These are phyloP conservation scores for Sarcophaga carnaria DNA, from an alignment of 2,888 invertebrate species.

Conservation along the genomic window DNA sequence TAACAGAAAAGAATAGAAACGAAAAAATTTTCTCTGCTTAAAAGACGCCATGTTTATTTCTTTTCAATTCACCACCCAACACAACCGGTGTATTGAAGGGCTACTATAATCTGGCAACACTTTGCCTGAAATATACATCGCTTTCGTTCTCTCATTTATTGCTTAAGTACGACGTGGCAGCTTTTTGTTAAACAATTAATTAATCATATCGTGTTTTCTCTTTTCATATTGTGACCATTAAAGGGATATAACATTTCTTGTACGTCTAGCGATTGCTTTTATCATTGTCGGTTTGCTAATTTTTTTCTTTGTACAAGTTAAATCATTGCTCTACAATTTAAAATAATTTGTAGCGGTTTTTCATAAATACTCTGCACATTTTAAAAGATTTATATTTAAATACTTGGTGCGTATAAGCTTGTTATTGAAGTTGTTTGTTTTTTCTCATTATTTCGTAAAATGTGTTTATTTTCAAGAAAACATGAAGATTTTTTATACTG, in stretches of 20 bases:
- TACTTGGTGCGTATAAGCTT: slow-evolving; percentile 76
- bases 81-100: slow-evolving; percentile 33
- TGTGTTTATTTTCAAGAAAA: slow-evolving; percentile 64
- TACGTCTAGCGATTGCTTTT: slow-evolving; percentile 51
- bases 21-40: not conserved
- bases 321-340: slow-evolving; percentile 77
- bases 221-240: slow-evolving; percentile 61
- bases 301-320: slow-evolving; percentile 74
- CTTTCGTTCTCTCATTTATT: slow-evolving; percentile 63
- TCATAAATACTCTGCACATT: slow-evolving; percentile 75
- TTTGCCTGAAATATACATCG: slow-evolving; percentile 7
- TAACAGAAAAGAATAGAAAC: slow-evolving; percentile 40
- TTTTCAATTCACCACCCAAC: slow-evolving; percentile 45
- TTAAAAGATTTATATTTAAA: slow-evolving; percentile 73
- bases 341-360: slow-evolving; percentile 77
- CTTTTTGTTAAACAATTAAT: slow-evolving; percentile 69
- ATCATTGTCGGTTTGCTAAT: slow-evolving; percentile 64
- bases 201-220: slow-evolving; percentile 37
- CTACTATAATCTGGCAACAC: slow-evolving; percentile 50
- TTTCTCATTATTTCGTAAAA: slow-evolving; percentile 5
- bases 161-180: slow-evolving; percentile 76
- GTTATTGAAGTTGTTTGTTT: slow-evolving; percentile 58
- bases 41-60: slow-evolving; percentile 61
- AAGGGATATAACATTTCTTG: slow-evolving; percentile 47
- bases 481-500: slow-evolving; percentile 63